Evolutionary conservation across 1,140 invertebrate genomes (phyloP), one percentile per base, ranked within the genome.

Genomic region (Formica selysi): DNA sequence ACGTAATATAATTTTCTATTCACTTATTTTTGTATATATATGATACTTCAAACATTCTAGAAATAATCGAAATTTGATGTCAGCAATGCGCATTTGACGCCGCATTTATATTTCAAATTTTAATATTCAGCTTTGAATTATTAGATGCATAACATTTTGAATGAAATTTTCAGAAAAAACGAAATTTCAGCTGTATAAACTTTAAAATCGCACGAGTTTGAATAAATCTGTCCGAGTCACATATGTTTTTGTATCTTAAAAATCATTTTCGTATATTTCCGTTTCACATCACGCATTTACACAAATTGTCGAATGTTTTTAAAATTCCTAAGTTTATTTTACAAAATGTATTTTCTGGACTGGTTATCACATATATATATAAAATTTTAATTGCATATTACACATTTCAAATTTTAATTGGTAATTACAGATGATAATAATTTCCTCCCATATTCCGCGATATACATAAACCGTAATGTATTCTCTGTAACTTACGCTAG

Each of bases 371-470:
- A 38, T 48, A 70, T 83, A 83, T 81, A 61, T 68, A 26, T 48
- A 83, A 83, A 83, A 83, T 83, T 83, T 83, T 83, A 83, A 83
- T 83, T 83, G 79, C 79, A 83, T 73, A 83, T 83, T 83, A 54
- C 79, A 38, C 67, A 83, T 83, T 83, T 83, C 67, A 73, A 83
- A 83, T 83, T 83, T 83, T 83, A 83, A 83, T 83, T 83, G 79
- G 68, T 83, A 83, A 83, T 83, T 83, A 83, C 79, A 73, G 68
- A 83, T 73, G 79, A 83, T 83, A 73, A 83, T 83, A 83, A 83
- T 83, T 73, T 64, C 79, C 68, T 48, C 79, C 54, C 68, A 61
- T 83, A 73, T 83, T 73, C 68, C 48, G 41, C 38, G 68, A 73
- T 61, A 59, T 44, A 73, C 67, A 38, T 41, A 29, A 62, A 11